Conservation (phyloP, 2,797 vertebrate species). For the Tokudaia muenninki region DNA sequence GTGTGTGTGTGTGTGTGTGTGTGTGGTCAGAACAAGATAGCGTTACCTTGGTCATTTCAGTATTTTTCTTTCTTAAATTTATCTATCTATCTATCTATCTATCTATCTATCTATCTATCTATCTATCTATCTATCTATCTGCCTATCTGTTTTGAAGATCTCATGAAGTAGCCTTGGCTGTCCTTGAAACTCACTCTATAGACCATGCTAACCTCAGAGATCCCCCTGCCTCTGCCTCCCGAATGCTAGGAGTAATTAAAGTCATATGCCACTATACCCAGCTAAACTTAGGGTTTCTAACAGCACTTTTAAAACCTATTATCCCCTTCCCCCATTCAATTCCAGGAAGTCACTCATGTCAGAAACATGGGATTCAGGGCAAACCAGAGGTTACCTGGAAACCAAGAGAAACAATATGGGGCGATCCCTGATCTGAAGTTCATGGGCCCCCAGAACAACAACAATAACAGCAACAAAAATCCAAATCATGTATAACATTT, state of each 20-base stretch:
- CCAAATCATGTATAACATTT: background rate
- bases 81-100: background rate
- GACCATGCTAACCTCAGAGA: background rate
- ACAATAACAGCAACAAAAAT: too few relatives aligned
- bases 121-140: background rate
- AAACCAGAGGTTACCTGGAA: background rate
- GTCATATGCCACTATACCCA: background rate
- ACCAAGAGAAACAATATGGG: background rate
- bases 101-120: background rate
- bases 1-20: background rate
- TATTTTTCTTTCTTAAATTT: background rate
- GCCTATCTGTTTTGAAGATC: background rate
- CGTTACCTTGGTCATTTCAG: background rate
- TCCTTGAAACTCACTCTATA: background rate
- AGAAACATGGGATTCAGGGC: slow-evolving; percentile 4
- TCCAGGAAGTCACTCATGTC: background rate
- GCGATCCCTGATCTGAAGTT: background rate
- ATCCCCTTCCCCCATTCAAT: background rate
- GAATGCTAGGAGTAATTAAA: background rate
- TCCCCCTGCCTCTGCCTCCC: background rate
- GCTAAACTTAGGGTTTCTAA: background rate
- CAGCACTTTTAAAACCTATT: background rate
- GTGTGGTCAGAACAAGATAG: background rate
- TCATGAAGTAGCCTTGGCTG: background rate
- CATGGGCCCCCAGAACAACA: background rate